Evolutionary conservation across 2,113 vertebrate species (phyloP), one percentile per base, ranked within the genome.

Genomic region (Oryzias melastigma): DNA sequence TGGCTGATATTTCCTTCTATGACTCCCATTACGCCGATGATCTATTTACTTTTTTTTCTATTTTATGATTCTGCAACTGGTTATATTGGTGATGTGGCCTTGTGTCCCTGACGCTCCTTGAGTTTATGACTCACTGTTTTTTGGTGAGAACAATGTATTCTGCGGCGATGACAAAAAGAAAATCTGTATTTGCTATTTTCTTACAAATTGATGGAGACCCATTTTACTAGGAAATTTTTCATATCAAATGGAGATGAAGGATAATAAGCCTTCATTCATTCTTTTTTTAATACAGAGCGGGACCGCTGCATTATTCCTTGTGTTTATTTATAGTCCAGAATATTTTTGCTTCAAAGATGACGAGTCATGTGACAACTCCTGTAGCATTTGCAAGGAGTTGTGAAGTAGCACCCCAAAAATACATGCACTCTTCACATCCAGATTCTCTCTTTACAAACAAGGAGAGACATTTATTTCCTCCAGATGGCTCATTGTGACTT

Each of bases 81-180:
- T 77, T 80, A 63, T 83, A 27, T 18, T 14, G 14, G 68, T 71
- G 52, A 78, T 73, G 57, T 52, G 53, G 60, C 59, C 13, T 48
- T 35, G 50, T 54, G 13, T 43, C 29, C 35, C 59, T 29, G 29
- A 22, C 45, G 62, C 7, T 49, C 59, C 61, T 68, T 70, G 57
- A 41, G 43, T 56, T 62, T 66, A 53, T 77, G 80, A 81, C 86
- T 73, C 66, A 84, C 82, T 55, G 61, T 75, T 71, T 29, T 8
- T 29, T 8, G 6, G 27, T 12, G 5, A 50, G 62, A 58, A 69
- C 24, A 48, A 78, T 19, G 73, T 60, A 22, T 53, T n/a, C 65
- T 61, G 57, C 60, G 10, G 10, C 12, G 12, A 35, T 35, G 35
- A 35, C 8, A 35, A 35, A 35, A 12, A 3, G 35, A 35, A 35